These are phyloP conservation scores for Megaceryle maxima DNA, from an alignment of 2,113 vertebrate species.

Conservation along the genomic window DNA sequence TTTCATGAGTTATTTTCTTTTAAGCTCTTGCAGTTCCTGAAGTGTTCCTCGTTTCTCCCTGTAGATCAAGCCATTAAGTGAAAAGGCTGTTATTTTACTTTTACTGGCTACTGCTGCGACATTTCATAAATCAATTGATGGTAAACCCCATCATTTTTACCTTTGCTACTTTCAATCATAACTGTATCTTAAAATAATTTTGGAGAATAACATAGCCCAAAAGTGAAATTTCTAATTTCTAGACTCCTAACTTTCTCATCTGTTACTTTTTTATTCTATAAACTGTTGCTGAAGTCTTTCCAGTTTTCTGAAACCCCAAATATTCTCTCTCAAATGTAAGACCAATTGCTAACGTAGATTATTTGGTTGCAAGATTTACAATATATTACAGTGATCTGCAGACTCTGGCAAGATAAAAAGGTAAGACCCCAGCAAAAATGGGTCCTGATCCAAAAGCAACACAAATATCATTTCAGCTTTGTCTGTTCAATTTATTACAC, in stretches of 20 bases:
- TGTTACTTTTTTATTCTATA: background rate
- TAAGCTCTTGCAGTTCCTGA: background rate
- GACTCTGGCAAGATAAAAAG: background rate
- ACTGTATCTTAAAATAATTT: background rate
- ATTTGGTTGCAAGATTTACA: background rate
- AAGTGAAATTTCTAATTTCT: background rate
- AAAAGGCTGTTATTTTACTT: background rate
- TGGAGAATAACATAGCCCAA: background rate
- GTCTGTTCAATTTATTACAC: background rate
- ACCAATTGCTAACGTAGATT: background rate
- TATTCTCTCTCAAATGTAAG: background rate
- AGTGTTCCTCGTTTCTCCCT: background rate
- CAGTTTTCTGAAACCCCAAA: background rate
- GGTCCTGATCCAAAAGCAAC: background rate
- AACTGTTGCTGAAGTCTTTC: background rate
- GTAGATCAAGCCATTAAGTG: background rate
- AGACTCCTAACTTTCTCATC: background rate
- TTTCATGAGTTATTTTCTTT: background rate
- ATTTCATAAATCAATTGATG: background rate
- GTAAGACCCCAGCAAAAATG: background rate
- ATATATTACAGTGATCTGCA: background rate
- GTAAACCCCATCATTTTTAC: background rate
- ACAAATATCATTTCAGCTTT: background rate
- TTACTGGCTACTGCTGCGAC: background rate
- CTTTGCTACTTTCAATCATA: background rate